These are phyloP conservation scores for Colaptes auratus DNA, from an alignment of 2,113 vertebrate genomes.

Conservation along the genomic window DNA sequence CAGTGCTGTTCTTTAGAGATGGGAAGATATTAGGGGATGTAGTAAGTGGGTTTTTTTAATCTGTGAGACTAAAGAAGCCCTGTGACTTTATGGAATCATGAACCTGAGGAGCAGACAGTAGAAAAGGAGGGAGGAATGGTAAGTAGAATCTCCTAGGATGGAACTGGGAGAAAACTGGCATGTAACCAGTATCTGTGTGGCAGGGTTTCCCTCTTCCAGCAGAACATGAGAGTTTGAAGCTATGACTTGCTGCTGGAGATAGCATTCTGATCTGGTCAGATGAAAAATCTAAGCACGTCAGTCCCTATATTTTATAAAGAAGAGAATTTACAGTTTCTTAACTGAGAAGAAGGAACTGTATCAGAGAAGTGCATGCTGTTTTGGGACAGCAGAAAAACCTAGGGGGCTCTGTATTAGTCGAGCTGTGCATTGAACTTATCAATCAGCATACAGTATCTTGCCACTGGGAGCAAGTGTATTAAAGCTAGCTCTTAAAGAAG, in stretches of 20 bases:
- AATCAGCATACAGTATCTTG: not conserved
- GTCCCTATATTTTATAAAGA: not conserved
- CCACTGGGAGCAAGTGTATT: not conserved
- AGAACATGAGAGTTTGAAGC: accelerated
- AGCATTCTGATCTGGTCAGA: not conserved
- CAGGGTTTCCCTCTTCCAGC: not conserved
- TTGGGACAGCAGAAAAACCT: not conserved
- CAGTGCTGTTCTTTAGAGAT: not conserved
- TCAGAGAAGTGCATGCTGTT: not conserved
- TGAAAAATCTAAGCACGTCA: not conserved
- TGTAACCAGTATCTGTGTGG: not conserved
- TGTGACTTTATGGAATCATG: not conserved
- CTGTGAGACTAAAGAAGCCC: not conserved
- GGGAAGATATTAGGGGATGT: not conserved
- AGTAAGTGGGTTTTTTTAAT: not conserved
- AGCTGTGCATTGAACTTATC: not conserved
- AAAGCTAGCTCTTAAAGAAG: not conserved
- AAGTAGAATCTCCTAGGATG: not conserved
- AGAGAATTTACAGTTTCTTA: not conserved
- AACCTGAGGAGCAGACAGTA: not conserved
- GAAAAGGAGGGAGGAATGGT: not conserved
- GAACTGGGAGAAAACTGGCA: not conserved
- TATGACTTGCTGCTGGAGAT: not conserved
- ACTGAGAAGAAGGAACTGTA: not conserved
- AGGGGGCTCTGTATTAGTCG: not conserved